Base-by-base conservation (phyloP, 2,888 invertebrate species). In the Apamea sordens region DNA sequence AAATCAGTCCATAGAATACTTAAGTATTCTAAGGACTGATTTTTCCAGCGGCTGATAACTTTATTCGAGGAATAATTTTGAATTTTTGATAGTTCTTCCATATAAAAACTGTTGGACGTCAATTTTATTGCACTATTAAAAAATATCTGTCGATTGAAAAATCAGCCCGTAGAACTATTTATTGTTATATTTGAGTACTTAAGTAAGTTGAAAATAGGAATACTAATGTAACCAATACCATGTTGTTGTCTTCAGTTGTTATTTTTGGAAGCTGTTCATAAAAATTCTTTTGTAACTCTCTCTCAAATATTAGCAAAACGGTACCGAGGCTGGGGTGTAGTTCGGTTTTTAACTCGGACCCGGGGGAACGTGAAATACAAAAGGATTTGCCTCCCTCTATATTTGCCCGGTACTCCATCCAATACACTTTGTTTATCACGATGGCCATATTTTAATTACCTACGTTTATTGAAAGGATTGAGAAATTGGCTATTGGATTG, bases 311-410 rank as follows among this genome's bases (percentile, higher is more conserved):
- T 76, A 50, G 61, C 50, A 63, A 32, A 32, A 7, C 36, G 36
- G 36, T 86, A 73, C 53, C 73, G 83, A 82, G 61, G 76, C 53
- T 73, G 83, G 83, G 56, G 73, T 79, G 65, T 75, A 86, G 86
- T 86, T 84, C 86, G 11, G 53, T 91, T 86, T 89, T 87, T 59
- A 77, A 79, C 80, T 80, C 71, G 71, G 77, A 79, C 59, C 79
- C 82, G 84, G 88, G 86, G 89, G 86, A 86, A 84, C 73, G 84
- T 76, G 75, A 67, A 76, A 76, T 68, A 89, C 86, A 89, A 88
- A 89, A 83, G 82, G 78, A 70, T 75, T 76, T 78, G 71, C 73
- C 69, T 78, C 86, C 84, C 76, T 56, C 73, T 74, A 63, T 86
- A 76, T 86, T 88, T 87, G 83, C 77, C 72, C 50, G 74, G 64